Evolutionary conservation across 1,140 invertebrate species (phyloP), one percentile per base, ranked within the genome.

Genomic region (Trialeurodes vaporariorum): DNA sequence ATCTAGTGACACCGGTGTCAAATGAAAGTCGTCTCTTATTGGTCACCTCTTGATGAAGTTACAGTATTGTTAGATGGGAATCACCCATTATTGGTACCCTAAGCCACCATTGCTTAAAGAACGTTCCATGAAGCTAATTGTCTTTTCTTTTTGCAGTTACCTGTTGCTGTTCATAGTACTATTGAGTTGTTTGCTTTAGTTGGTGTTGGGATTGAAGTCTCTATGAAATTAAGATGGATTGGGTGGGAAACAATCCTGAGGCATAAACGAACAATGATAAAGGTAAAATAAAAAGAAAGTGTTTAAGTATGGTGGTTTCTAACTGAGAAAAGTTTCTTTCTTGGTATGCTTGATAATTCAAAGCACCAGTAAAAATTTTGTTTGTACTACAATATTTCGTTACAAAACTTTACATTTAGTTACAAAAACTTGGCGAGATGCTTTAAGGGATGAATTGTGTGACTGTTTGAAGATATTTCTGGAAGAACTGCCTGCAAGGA

Each of bases 231-330:
- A 34, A 84, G 89, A 74, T 95, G 92, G 93, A 88, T 92, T 65
- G 91, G 92, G 0, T 87, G 86, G 83, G 83, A 81, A 70, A 89
- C 87, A n/a, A 91, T 93, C 77, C 78, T 93, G 5, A 86, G 84
- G 73, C 92, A 94, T 75, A 91, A 90, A 76, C 80, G 93, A 69
- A 94, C 92, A 11, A 85, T 91, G 81, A 77, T 94, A 1, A 95
- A 95, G 84, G 91, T 92, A 81, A 71, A 61, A 34, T 13, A 27
- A 61, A 61, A 61, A 11, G 60, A 11, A 5, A 61, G 60, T 23
- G n/a, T 23, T 23, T n/a, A 13, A n/a, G n/a, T 13, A n/a, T 58
- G 12, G n/a, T 58, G 12, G 49, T 58, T 13, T 58, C 12, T n/a
- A 58, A 13, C 22, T 58, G 49, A 58, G n/a, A 58, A 58, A 13